These are phyloP conservation scores for Cottus gobio DNA, from an alignment of 2,113 vertebrate species.

Conservation along the genomic window DNA sequence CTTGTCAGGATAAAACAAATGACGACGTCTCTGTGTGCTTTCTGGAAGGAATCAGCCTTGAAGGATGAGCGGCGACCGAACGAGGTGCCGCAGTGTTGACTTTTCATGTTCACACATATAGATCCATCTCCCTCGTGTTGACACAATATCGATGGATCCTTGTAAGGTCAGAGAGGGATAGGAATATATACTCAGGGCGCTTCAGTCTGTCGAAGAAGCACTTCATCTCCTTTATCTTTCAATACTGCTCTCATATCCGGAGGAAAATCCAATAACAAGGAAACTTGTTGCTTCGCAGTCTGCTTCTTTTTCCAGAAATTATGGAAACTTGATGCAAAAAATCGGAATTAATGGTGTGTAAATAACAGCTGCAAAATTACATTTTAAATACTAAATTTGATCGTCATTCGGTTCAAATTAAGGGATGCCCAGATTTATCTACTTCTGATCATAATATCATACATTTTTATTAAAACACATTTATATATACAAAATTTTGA, in stretches of 20 bases:
- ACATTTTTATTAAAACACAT: no score
- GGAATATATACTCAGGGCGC: constrained; percentile 21
- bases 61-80: constrained; percentile 38
- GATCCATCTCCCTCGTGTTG: constrained; percentile 51
- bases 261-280: constrained; percentile 5
- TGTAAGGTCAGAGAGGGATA: constrained; percentile 58
- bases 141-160: constrained; percentile 61
- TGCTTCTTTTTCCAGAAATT: no score
- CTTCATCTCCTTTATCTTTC: constrained; percentile 28
- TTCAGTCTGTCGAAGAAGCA: no score
- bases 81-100: constrained; percentile 60
- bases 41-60: no score
- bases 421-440: no score
- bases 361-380: no score
- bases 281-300: background rate
- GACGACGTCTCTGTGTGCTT: no score
- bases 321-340: background rate
- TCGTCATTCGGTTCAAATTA: no score
- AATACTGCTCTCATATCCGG: constrained; percentile 17
- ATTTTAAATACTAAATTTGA: no score
- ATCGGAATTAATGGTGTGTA: background rate
- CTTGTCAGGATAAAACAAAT: constrained; percentile 7
- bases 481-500: no score
- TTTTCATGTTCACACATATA: constrained; percentile 64
- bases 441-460: no score